Evolutionary conservation across 2,113 vertebrate species (phyloP).

Genomic region (Malurus cyaneus): DNA sequence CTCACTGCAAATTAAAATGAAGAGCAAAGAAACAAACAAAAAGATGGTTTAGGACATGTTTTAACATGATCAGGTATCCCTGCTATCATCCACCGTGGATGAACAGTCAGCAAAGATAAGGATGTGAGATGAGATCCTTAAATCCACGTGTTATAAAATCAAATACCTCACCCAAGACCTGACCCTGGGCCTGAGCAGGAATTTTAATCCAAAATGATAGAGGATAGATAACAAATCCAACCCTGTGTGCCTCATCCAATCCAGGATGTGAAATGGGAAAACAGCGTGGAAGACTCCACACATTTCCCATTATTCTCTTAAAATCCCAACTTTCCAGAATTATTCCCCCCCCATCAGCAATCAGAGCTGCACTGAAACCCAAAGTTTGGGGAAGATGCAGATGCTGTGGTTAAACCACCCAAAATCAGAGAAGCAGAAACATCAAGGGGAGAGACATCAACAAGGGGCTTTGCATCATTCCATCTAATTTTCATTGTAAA

Average conservation of each 20-base stretch:
- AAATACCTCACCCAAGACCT: background rate
- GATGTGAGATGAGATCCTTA: background rate
- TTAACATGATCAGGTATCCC: background rate
- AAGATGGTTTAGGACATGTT: background rate
- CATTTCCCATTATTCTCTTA: background rate
- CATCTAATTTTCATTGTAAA: slow-evolving; percentile 47
- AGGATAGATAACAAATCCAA: background rate
- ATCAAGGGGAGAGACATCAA: background rate
- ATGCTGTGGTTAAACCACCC: background rate
- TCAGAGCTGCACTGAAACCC: background rate
- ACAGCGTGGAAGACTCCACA: background rate
- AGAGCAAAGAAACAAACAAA: background rate
- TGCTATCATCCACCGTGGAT: background rate
- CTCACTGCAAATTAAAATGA: background rate
- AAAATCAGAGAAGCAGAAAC: slow-evolving; percentile 10
- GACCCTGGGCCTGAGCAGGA: background rate
- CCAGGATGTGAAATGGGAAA: background rate
- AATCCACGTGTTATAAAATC: background rate
- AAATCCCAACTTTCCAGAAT: background rate
- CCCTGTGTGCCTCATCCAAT: accelerated
- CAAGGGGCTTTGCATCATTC: slow-evolving; percentile 39
- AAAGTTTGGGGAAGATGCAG: background rate
- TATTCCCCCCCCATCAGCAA: background rate
- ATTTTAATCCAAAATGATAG: background rate
- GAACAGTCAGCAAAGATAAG: background rate